phyloP scores from a whole-genome alignment of 2,113 vertebrate species.

The Seriola quinqueradiata region DNA sequence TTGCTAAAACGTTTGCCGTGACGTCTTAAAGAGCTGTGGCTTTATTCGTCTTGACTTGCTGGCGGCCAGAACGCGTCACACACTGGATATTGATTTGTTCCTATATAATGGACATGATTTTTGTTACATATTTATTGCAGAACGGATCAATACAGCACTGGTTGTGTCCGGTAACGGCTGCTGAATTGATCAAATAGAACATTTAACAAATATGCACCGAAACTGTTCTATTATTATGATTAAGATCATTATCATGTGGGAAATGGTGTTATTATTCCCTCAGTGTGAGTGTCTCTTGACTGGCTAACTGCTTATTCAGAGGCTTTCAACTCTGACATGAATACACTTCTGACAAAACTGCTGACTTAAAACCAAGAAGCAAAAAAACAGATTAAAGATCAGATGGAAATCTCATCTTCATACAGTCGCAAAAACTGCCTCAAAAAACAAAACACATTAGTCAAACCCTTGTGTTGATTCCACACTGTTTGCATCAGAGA shows the following conservation, averaged over 20 bases:
- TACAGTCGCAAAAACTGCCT: neutral
- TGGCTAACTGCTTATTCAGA: slow-evolving; percentile 8
- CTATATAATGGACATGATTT: neutral
- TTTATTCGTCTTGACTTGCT: too few species aligned
- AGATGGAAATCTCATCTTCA: slow-evolving; percentile 6
- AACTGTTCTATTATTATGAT: slow-evolving; percentile 40
- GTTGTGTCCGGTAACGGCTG: neutral
- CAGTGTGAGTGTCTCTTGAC: slow-evolving; percentile 27
- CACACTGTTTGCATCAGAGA: slow-evolving; percentile 36
- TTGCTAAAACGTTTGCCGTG: neutral
- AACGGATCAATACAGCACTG: neutral
- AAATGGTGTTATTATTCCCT: slow-evolving; percentile 44
- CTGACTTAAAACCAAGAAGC: slow-evolving; percentile 14
- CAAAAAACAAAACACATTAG: slow-evolving; percentile 5
- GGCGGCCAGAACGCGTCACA: neutral
- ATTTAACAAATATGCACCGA: slow-evolving; percentile 22
- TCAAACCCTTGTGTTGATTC: slow-evolving; percentile 45
- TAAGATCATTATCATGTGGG: slow-evolving; percentile 34
- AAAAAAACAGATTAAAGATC: slow-evolving; percentile 13
- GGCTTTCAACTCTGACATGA: slow-evolving; percentile 20
- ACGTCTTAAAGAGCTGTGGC: too few species aligned
- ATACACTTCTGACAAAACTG: slow-evolving; percentile 18
- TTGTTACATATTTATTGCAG: neutral
- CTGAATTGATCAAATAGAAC: slow-evolving; percentile 10
- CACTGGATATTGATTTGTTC: slow-evolving; percentile 14